A percentile compares a stretch with the other conserved stretches of the same genome.
Evolutionary conservation across 1,140 invertebrate genomes (phyloP).

Genomic region (Drosophila saltans): DNA sequence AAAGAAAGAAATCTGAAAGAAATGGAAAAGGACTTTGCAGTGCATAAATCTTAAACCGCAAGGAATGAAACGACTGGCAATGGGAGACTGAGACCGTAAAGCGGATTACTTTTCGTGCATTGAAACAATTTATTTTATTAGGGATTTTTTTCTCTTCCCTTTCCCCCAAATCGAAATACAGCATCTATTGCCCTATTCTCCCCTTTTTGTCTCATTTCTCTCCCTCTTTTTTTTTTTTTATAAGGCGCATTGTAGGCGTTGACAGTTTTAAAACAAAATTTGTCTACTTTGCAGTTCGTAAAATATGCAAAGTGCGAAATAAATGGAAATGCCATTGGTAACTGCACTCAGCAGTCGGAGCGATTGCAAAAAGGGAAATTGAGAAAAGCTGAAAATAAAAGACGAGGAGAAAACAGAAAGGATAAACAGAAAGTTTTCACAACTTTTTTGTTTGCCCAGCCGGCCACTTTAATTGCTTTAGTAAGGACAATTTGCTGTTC

Average conservation of each 20-base stretch:
- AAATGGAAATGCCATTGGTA: conserved; percentile 26
- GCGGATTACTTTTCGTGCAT: conserved; percentile 75
- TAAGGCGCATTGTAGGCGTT: conserved; percentile 53
- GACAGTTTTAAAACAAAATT: conserved; percentile 79
- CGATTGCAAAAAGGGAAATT: neutral
- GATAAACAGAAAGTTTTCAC: conserved; percentile 39
- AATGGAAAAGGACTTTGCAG: conserved; percentile 64
- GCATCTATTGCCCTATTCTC: conserved; percentile 14
- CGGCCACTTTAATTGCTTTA: conserved; percentile 66
- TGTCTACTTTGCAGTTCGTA: conserved; percentile 76
- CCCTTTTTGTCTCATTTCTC: conserved; percentile 3
- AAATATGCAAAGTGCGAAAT: conserved; percentile 59
- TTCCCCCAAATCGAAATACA: neutral
- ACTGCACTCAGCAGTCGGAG: conserved; percentile 33
- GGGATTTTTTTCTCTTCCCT: neutral
- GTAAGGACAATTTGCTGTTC: conserved; percentile 23
- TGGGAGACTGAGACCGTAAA: conserved; percentile 37
- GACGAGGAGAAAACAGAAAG: neutral
- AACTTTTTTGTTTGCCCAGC: conserved; percentile 60
- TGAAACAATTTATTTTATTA: conserved; percentile 80
- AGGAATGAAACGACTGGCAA: conserved; percentile 56
- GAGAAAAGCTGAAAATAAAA: neutral
- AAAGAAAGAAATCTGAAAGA: conserved; percentile 29
- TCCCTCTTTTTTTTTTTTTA: conserved; percentile 15
- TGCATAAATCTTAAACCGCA: conserved; percentile 78